Percentiles rank a stretch among this genome's conserved stretches.
These are phyloP conservation scores for Gobius niger DNA, from an alignment of 2,113 vertebrate genomes.

Conservation along the genomic window DNA sequence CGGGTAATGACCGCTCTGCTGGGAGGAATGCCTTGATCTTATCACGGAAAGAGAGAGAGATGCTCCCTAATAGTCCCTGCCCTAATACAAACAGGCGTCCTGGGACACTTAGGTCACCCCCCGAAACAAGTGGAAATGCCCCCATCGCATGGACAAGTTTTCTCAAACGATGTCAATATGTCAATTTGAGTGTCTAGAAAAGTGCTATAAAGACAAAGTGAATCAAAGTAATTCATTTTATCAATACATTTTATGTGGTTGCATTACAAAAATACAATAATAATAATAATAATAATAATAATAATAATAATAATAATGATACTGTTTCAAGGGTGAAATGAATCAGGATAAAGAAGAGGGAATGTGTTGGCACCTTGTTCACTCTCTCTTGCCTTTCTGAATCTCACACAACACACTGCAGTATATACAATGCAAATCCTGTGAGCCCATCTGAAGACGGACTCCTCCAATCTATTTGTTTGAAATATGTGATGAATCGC, in stretches of 20 bases:
- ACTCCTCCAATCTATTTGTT: constrained; percentile 70
- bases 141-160: neutral
- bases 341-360: constrained; percentile 33
- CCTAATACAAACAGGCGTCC: constrained; percentile 59
- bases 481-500: constrained; percentile 67
- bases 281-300: too few species aligned
- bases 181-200: too few species aligned
- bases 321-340: constrained; percentile 5
- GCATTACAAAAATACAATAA: too few species aligned
- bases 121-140: constrained; percentile 38
- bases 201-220: too few species aligned
- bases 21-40: constrained; percentile 77
- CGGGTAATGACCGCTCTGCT: constrained; percentile 72
- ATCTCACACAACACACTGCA: constrained; percentile 44
- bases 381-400: constrained; percentile 34
- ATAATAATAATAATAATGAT: too few species aligned
- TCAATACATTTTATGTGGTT: too few species aligned
- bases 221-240: too few species aligned
- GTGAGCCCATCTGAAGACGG: constrained; percentile 59
- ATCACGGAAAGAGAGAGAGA: constrained; percentile 70
- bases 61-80: constrained; percentile 64
- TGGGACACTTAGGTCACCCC: constrained; percentile 59
- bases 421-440: constrained; percentile 69
- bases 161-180: too few species aligned
- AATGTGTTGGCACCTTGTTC: constrained; percentile 46